Conservation (phyloP, 2,113 vertebrate genomes). For the Mesitornis unicolor region DNA sequence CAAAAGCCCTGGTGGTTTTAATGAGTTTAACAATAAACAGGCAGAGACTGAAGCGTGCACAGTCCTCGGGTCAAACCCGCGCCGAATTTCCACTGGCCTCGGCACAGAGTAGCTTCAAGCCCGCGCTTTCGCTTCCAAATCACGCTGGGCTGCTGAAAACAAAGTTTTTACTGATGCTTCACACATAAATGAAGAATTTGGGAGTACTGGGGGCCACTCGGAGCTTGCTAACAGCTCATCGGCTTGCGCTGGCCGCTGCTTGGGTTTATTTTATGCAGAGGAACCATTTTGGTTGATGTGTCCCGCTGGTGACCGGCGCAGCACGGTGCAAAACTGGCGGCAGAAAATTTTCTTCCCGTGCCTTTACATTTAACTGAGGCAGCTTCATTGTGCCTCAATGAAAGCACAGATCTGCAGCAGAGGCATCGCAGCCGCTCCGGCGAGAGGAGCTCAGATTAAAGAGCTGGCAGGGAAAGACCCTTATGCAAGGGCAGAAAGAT, state of each 20-base stretch:
- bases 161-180: background rate
- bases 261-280: background rate
- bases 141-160: background rate
- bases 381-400: background rate
- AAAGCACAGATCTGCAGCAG: background rate
- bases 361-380: background rate
- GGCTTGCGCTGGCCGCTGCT: background rate
- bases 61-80: background rate
- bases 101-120: background rate
- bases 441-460: background rate
- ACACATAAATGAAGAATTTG: background rate
- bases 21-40: slow-evolving; percentile 46
- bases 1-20: slow-evolving; percentile 5
- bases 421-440: background rate
- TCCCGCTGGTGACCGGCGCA: background rate
- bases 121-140: background rate
- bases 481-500: background rate
- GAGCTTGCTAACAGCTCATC: background rate
- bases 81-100: slow-evolving; percentile 17
- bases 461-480: background rate
- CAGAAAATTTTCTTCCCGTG: background rate
- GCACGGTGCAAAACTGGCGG: background rate
- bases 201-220: background rate
- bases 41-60: background rate
- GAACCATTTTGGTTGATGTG: background rate